Evolutionary conservation across 2,113 vertebrate species (phyloP).

Genomic region (Stegostoma tigrinum): DNA sequence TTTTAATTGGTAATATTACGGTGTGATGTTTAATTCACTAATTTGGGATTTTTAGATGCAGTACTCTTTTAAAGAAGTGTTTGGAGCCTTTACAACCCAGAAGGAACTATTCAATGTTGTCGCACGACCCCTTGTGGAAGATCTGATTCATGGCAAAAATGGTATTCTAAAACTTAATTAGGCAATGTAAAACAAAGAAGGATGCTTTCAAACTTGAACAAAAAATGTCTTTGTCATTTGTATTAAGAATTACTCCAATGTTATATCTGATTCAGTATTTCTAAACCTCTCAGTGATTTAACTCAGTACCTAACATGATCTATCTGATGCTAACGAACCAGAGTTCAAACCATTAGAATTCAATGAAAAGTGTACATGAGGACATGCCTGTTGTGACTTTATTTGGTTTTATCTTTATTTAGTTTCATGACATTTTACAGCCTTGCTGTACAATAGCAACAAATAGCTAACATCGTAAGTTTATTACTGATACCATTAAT

Average conservation of each 20-base stretch:
- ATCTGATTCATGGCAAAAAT: slow-evolving; percentile 83
- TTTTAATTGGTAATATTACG: not conserved
- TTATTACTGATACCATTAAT: not conserved
- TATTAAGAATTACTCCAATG: not conserved
- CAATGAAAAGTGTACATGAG: not conserved
- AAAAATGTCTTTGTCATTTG: not conserved
- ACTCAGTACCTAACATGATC: not conserved
- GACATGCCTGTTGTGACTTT: not conserved
- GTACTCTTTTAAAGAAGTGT: slow-evolving; percentile 89
- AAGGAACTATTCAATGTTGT: slow-evolving; percentile 80
- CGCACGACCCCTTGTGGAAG: slow-evolving; percentile 81
- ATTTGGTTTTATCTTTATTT: not conserved
- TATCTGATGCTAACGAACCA: not conserved
- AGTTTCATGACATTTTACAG: not conserved
- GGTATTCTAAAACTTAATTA: slow-evolving; percentile 53
- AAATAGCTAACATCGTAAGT: not conserved
- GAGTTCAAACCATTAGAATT: not conserved
- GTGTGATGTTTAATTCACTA: not conserved
- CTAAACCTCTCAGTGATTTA: not conserved
- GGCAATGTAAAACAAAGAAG: rapidly evolving
- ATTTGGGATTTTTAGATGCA: slow-evolving; percentile 63
- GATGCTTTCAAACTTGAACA: not conserved
- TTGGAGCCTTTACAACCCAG: slow-evolving; percentile 70
- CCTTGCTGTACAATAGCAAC: not conserved
- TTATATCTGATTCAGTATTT: not conserved